A percentile compares a stretch with the other conserved stretches of the same genome.
phyloP scores from a whole-genome alignment of 1,140 invertebrate species.

The Ctenoplectra terminalis region DNA sequence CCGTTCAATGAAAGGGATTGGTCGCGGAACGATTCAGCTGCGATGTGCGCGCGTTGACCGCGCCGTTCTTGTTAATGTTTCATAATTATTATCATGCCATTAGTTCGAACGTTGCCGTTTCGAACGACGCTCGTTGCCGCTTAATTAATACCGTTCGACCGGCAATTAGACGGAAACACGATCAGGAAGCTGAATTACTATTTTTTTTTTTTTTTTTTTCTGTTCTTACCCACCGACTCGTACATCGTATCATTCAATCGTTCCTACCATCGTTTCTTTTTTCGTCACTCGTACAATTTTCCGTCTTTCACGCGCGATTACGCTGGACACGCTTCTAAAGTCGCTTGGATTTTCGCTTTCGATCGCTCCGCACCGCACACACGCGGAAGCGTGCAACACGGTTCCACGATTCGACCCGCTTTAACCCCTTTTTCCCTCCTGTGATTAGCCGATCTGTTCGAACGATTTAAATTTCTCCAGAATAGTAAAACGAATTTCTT shows the following conservation, averaged over 20 bases:
- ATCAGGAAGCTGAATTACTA: not conserved
- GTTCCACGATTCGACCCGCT: not conserved
- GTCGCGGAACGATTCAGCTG: constrained; percentile 38
- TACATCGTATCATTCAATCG: not conserved
- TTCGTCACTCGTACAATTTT: not conserved
- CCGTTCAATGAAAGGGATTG: constrained; percentile 30
- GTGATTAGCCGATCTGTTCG: not conserved
- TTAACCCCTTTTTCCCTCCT: not conserved
- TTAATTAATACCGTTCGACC: constrained; percentile 47
- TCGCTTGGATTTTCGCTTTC: not conserved
- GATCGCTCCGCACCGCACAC: not conserved
- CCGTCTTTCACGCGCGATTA: constrained; percentile 12
- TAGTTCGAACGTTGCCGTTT: constrained; percentile 27
- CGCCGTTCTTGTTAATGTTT: constrained; percentile 52
- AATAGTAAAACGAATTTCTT: not conserved
- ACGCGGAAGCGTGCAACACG: constrained; percentile 3
- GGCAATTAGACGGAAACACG: constrained; percentile 22
- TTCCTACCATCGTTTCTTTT: not conserved
- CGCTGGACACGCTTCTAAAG: constrained; percentile 16
- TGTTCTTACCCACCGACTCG: not conserved
- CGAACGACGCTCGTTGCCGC: constrained; percentile 36
- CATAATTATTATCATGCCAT: constrained; percentile 61
- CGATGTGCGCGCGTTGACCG: constrained; percentile 20
- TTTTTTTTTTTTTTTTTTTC: not conserved
- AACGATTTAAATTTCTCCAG: constrained; percentile 12